Evolutionary conservation across 2,113 vertebrate genomes (phyloP).

Genomic region (Salvelinus alpinus): DNA sequence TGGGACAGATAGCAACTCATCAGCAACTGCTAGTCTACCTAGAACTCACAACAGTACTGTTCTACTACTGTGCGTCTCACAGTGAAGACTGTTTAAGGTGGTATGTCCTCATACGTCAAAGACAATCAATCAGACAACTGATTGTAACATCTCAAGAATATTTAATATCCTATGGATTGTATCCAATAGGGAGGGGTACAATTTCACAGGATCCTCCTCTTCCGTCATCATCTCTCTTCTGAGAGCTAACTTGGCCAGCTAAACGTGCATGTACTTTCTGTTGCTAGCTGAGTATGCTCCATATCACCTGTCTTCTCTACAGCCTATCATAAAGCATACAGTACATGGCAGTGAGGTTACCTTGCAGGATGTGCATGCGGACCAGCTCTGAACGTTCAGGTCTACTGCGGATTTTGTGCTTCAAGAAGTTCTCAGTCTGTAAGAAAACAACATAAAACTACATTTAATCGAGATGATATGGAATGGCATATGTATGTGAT

Average conservation of each 20-base stretch:
- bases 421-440: conserved; percentile 96
- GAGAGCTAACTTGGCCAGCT: too few relatives aligned
- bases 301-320: conserved; percentile 20
- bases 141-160: too few relatives aligned
- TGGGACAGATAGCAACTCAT: conserved; percentile 36
- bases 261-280: background rate
- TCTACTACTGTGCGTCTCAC: conserved; percentile 45
- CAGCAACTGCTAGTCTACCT: conserved; percentile 19
- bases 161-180: conserved; percentile 22
- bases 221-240: conserved; percentile 20
- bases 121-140: too few relatives aligned
- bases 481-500: background rate
- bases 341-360: conserved; percentile 63
- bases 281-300: background rate
- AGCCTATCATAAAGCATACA: background rate
- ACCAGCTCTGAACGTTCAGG: conserved; percentile 92
- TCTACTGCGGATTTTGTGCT: conserved; percentile 95
- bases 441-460: conserved; percentile 3
- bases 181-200: background rate
- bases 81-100: background rate
- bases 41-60: conserved; percentile 17
- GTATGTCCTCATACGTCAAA: too few relatives aligned
- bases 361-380: conserved; percentile 97
- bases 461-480: background rate
- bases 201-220: conserved; percentile 16